Evolutionary conservation across 1,140 invertebrate genomes (phyloP), one percentile per base, ranked within the genome.

Genomic region (Drosophila sturtevanti): DNA sequence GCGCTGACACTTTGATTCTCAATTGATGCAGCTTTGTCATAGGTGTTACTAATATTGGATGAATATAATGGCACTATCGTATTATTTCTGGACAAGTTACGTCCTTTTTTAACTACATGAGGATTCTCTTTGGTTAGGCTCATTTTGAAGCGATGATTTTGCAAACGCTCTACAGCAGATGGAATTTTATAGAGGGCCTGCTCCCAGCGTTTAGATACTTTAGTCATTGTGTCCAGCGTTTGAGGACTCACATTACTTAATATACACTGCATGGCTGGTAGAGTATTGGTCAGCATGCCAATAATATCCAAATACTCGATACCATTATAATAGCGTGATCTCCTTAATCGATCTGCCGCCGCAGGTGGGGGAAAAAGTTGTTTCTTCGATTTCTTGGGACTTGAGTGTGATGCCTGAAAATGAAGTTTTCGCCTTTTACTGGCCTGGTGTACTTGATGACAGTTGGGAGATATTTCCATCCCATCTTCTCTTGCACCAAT

Each of bases 331-430:
- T 72, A 89, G 9, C 61, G 68, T 10, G 61, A 68, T 11, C 84
- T 77, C 2, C 75, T 64, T 6, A 54, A 67, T 34, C 14, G 2
- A 9, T n/a, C 38, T 7, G 63, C 24, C 9, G 11, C 35, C 0
- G 44, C n/a, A 0, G 63, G 52, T 9, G 63, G 61, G 0, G 76
- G 80, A 31, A 89, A 89, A 0, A 89, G 54, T 58, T 77, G 62
- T 54, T 89, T 89, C 4, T 89, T 89, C 0, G 85, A 89, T 16
- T 89, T 89, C 31, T 74, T 89, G 16, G 85, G 84, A 14, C 84
- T 89, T 54, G 62, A 80, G 68, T 89, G 85, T 14, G 78, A 65
- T 0, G 67, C 31, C 44, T 74, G 69, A 12, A 66, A 63, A 18
- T 80, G 68, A 11, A 66, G 48, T 16, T 80, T 89, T 0, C 79